Evolutionary conservation across 2,113 vertebrate genomes (phyloP).

Genomic region (Muscicapa adusta): DNA sequence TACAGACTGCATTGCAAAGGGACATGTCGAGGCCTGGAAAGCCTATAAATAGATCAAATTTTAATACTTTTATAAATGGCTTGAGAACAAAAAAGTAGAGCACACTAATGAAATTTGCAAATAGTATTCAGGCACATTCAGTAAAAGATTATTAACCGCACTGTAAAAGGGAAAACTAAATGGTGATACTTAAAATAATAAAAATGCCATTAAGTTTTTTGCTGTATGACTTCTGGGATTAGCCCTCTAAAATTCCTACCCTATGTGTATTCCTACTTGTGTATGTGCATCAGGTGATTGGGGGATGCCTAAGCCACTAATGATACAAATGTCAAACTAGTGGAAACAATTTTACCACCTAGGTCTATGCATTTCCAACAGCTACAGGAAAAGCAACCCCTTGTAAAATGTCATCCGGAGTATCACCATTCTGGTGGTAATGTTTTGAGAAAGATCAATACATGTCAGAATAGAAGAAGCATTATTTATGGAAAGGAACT

Average conservation of each 20-base stretch:
- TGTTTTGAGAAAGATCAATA: neutral
- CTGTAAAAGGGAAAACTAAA: neutral
- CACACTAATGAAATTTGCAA: conserved; percentile 22
- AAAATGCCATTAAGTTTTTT: neutral
- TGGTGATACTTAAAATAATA: neutral
- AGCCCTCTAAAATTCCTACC: neutral
- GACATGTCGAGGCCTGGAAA: neutral
- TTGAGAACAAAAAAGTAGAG: conserved; percentile 38
- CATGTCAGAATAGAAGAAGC: neutral
- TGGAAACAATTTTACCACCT: neutral
- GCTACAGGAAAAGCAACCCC: neutral
- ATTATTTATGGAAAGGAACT: neutral
- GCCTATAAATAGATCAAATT: conserved; percentile 32
- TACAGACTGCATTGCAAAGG: neutral
- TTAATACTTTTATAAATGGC: conserved; percentile 19
- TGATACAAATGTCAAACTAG: neutral
- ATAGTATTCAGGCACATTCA: neutral
- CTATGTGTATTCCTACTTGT: neutral
- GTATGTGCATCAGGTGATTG: neutral
- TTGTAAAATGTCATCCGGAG: neutral
- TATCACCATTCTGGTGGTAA: neutral
- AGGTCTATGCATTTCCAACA: neutral
- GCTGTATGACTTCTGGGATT: neutral
- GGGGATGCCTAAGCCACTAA: neutral
- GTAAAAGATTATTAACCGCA: neutral